phyloP scores from a whole-genome alignment of 2,797 vertebrate genomes.

The Sebastes glaucus region DNA sequence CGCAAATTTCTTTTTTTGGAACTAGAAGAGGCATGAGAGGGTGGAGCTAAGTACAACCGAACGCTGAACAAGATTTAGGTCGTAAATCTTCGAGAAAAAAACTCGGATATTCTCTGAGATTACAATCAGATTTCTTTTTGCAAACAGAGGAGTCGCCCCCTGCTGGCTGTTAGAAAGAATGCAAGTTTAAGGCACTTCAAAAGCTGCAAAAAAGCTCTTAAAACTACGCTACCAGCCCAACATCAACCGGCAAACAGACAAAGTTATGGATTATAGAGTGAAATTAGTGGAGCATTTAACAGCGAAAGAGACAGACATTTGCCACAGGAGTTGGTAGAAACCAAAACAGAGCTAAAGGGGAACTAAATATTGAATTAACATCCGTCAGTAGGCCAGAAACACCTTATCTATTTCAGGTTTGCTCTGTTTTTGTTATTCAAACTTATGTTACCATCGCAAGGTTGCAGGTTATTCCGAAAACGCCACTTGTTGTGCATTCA shows the following conservation, averaged over 20 bases:
- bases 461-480: background rate
- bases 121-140: too few relatives aligned
- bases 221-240: background rate
- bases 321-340: background rate
- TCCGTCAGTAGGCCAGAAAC: background rate
- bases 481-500: background rate
- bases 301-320: background rate
- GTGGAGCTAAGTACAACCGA: too few relatives aligned
- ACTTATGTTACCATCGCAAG: background rate
- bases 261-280: background rate
- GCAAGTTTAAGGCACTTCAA: background rate
- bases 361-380: fast-evolving
- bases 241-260: background rate
- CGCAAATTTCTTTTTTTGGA: too few relatives aligned
- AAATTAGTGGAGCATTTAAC: background rate
- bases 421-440: background rate
- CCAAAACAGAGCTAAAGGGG: too few relatives aligned
- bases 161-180: too few relatives aligned
- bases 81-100: too few relatives aligned
- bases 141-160: too few relatives aligned
- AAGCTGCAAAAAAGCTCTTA: background rate
- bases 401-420: background rate
- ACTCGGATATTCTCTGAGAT: too few relatives aligned
- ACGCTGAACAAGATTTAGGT: too few relatives aligned
- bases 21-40: too few relatives aligned